These are phyloP conservation scores for Eubucco bourcierii DNA, from an alignment of 2,113 vertebrate genomes.

Conservation along the genomic window DNA sequence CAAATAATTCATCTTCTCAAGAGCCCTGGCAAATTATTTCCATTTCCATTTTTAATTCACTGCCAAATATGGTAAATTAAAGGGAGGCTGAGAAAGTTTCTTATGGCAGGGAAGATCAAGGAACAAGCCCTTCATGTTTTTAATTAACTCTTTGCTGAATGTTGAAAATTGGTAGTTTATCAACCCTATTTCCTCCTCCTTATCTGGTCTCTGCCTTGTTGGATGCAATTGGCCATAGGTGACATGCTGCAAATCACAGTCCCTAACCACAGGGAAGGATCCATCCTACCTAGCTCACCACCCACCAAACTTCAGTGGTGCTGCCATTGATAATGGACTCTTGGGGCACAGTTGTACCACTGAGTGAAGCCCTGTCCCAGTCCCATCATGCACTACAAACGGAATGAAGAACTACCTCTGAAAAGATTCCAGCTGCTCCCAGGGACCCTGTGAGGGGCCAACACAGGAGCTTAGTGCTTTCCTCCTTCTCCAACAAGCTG, in stretches of 20 bases:
- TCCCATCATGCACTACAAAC: fast-evolving
- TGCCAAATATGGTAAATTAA: background rate
- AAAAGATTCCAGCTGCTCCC: background rate
- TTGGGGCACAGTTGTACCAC: fast-evolving
- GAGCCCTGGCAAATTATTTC: background rate
- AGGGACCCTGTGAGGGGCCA: background rate
- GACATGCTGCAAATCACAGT: fast-evolving
- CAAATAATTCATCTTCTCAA: background rate
- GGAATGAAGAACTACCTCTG: fast-evolving
- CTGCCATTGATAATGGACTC: background rate
- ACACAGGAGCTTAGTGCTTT: fast-evolving
- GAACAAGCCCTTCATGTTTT: background rate
- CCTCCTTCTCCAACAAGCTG: background rate
- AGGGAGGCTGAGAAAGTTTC: background rate
- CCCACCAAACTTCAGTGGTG: background rate
- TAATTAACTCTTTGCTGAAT: background rate
- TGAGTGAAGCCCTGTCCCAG: background rate
- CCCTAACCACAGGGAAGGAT: background rate
- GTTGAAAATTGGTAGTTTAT: background rate
- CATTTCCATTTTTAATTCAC: conserved; percentile 22
- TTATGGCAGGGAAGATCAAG: background rate
- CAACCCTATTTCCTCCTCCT: background rate
- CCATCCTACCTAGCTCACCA: background rate
- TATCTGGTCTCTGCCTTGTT: background rate
- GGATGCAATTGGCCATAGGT: fast-evolving